Evolutionary conservation across 1,140 invertebrate species (phyloP).

Genomic region (Zaprionus camerounensis): DNA sequence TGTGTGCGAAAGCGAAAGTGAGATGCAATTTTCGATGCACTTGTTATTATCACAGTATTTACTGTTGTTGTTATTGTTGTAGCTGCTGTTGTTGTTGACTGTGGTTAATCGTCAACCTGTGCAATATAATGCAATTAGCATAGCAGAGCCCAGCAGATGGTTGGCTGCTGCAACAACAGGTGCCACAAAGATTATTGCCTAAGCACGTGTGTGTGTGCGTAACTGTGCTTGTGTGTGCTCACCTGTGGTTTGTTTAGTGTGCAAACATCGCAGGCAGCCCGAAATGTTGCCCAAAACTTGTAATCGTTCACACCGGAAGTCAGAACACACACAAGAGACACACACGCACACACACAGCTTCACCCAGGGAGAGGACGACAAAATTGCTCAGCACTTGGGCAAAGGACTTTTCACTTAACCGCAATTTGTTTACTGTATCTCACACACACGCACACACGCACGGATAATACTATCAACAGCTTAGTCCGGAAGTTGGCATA

Average conservation of each 20-base stretch:
- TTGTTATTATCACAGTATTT: constrained; percentile 47
- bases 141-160: constrained; percentile 47
- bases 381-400: constrained; percentile 13
- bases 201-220: constrained; percentile 25
- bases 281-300: constrained; percentile 59
- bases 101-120: constrained; percentile 48
- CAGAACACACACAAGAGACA: constrained; percentile 24
- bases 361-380: neutral
- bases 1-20: constrained; percentile 68
- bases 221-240: constrained; percentile 3
- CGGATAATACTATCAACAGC: constrained; percentile 36
- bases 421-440: constrained; percentile 52
- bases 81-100: constrained; percentile 29
- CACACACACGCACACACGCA: constrained; percentile 49
- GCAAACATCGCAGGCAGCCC: constrained; percentile 7
- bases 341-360: constrained; percentile 20
- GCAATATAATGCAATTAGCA: constrained; percentile 69
- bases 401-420: constrained; percentile 53
- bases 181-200: constrained; percentile 41
- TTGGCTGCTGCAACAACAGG: constrained; percentile 47
- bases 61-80: constrained; percentile 37
- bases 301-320: constrained; percentile 26
- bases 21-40: constrained; percentile 73
- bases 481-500: constrained; percentile 12
- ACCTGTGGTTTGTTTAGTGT: constrained; percentile 9